Evolutionary conservation across 2,113 vertebrate species (phyloP).

Genomic region (Ceuthmochares aereus): DNA sequence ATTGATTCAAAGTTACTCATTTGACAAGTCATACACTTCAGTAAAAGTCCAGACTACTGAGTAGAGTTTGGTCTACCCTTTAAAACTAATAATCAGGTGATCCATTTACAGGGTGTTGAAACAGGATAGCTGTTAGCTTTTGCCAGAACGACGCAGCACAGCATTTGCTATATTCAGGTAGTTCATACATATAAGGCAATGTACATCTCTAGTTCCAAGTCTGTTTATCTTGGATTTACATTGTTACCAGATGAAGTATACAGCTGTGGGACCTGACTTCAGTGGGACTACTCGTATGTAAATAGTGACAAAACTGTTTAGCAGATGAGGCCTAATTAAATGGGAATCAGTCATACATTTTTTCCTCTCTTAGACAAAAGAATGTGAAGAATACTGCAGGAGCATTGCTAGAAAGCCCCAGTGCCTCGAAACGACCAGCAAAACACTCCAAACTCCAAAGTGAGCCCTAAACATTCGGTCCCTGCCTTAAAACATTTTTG

Average conservation of each 20-base stretch:
- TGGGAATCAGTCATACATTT: not conserved
- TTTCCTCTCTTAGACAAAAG: not conserved
- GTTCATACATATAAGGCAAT: constrained; percentile 67
- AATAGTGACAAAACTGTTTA: constrained; percentile 72
- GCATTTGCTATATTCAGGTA: constrained; percentile 35
- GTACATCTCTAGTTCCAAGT: constrained; percentile 59
- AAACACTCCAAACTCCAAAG: not conserved
- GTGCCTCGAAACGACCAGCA: not conserved
- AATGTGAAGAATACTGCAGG: not conserved
- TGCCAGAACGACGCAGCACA: not conserved
- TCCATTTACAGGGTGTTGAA: not conserved
- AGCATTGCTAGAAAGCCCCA: not conserved
- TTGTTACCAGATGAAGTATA: constrained; percentile 66
- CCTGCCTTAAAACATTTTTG: not conserved
- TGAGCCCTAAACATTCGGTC: not conserved
- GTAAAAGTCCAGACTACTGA: not conserved
- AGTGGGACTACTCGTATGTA: constrained; percentile 35
- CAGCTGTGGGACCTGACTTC: constrained; percentile 39
- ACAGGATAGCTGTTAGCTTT: not conserved
- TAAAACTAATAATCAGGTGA: not conserved
- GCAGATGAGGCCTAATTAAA: constrained; percentile 58
- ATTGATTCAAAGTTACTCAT: not conserved
- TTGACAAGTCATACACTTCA: not conserved
- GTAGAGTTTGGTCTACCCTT: not conserved
- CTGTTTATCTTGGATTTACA: constrained; percentile 69